Conservation (phyloP, 2,797 vertebrate genomes). For the Falco concolor region DNA sequence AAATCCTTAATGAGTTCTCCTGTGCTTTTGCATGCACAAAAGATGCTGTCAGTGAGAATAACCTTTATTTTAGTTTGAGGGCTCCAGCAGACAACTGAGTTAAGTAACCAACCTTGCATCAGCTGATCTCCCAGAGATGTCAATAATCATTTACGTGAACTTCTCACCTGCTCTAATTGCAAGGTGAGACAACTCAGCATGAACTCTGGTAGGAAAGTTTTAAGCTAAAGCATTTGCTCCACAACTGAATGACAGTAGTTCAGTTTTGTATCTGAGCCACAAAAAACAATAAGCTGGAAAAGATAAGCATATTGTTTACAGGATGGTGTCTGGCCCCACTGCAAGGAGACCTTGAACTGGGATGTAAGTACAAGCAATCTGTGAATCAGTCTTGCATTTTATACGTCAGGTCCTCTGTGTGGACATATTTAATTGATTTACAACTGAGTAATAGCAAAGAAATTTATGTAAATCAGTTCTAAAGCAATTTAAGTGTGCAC, state of each 20-base stretch:
- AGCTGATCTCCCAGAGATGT: neutral
- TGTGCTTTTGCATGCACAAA: neutral
- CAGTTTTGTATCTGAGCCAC: neutral
- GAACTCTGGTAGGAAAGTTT: neutral
- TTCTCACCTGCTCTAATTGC: slow-evolving; percentile 19
- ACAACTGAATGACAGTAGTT: neutral
- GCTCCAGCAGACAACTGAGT: neutral
- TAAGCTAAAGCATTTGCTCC: neutral
- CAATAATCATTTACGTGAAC: neutral
- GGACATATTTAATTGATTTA: neutral
- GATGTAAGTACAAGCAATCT: neutral
- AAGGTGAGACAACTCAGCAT: neutral
- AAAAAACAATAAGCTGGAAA: neutral
- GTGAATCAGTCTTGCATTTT: neutral
- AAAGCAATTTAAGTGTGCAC: neutral
- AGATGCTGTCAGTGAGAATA: neutral
- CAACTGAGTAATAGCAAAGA: neutral
- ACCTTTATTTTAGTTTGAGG: slow-evolving; percentile 37
- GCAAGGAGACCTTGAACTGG: neutral
- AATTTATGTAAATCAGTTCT: neutral
- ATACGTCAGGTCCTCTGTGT: neutral
- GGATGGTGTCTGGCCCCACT: neutral
- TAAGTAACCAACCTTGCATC: slow-evolving; percentile 16
- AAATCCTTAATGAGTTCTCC: slow-evolving; percentile 23
- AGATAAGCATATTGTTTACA: neutral